phyloP scores from a whole-genome alignment of 2,888 invertebrate species.

The Cataglyphis cursor region DNA sequence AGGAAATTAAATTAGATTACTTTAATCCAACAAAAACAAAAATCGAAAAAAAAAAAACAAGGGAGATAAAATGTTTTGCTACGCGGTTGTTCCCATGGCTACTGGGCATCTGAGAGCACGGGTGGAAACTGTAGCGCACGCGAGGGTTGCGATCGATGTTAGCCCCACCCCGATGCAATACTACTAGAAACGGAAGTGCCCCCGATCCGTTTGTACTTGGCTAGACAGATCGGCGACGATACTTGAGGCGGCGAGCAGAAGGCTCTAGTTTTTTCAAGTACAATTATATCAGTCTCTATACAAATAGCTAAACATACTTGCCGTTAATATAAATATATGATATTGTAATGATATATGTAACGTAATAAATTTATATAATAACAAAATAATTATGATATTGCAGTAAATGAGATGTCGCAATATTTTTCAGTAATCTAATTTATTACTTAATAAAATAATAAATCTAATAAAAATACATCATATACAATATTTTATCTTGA shows the following conservation, averaged over 20 bases:
- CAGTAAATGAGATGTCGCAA: too few species aligned
- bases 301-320: background rate
- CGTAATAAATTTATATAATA: background rate
- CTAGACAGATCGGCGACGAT: conserved; percentile 58
- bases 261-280: background rate
- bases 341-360: conserved; percentile 3
- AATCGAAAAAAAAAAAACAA: conserved; percentile 26
- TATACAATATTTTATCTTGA: too few species aligned
- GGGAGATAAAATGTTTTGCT: conserved; percentile 69
- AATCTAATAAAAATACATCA: too few species aligned
- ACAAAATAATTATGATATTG: background rate
- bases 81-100: conserved; percentile 72
- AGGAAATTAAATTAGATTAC: background rate
- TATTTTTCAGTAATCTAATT: too few species aligned
- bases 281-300: background rate
- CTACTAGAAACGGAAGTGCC: conserved; percentile 74
- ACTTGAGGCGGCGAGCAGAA: background rate
- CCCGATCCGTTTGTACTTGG: conserved; percentile 67
- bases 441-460: too few species aligned
- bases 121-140: conserved; percentile 40
- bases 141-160: conserved; percentile 68
- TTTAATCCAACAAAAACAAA: conserved; percentile 62
- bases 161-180: conserved; percentile 68
- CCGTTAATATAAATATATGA: background rate
- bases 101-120: conserved; percentile 69